Evolutionary conservation across 2,113 vertebrate species (phyloP).

Genomic region (Istiophorus platypterus): DNA sequence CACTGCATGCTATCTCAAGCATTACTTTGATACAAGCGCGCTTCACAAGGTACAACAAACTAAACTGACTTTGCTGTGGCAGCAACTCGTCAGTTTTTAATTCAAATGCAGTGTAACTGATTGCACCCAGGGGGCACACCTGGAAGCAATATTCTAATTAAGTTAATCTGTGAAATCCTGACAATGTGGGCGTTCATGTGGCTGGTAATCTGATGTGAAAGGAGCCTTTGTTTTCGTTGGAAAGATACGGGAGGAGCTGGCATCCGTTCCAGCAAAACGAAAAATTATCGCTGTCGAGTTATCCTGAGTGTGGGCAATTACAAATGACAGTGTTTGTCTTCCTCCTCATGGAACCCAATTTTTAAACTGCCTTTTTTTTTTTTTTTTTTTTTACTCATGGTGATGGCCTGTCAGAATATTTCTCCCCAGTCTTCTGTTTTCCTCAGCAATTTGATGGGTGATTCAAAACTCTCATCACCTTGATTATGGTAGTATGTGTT

Average conservation of each 20-base stretch:
- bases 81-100: constrained; percentile 63
- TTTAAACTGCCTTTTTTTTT: constrained; percentile 50
- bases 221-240: constrained; percentile 74
- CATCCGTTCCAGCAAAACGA: constrained; percentile 79
- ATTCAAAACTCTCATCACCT: constrained; percentile 59
- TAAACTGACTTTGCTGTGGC: constrained; percentile 52
- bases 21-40: constrained; percentile 24
- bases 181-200: constrained; percentile 80
- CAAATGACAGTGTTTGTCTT: constrained; percentile 81
- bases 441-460: constrained; percentile 61
- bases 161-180: constrained; percentile 80
- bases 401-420: constrained; percentile 69
- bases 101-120: constrained; percentile 76
- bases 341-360: constrained; percentile 64
- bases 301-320: constrained; percentile 74
- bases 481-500: constrained; percentile 61
- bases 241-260: constrained; percentile 70
- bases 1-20: constrained; percentile 11
- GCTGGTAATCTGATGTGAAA: constrained; percentile 79
- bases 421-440: constrained; percentile 45
- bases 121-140: constrained; percentile 76
- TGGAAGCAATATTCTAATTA: constrained; percentile 82
- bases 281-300: constrained; percentile 75
- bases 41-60: constrained; percentile 48
- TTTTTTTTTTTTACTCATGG: constrained; percentile 42